Evolutionary conservation across 2,113 vertebrate species (phyloP), one percentile per base, ranked within the genome.

Genomic region (Apeltes quadracus): DNA sequence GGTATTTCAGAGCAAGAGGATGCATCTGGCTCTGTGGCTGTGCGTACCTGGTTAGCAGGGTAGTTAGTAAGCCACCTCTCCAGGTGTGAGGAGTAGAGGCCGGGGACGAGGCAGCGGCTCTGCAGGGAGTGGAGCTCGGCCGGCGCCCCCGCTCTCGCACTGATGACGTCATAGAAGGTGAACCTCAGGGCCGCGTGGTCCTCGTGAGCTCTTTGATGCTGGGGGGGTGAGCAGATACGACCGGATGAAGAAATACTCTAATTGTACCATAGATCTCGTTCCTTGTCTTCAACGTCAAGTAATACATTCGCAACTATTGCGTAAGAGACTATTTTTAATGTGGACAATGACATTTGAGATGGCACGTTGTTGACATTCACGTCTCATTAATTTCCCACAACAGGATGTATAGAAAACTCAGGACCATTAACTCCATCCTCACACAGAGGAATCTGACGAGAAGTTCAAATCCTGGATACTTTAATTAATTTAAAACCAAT

Each of bases 81-180:
- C 15, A 98, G 94, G 87, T 98, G 97, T 61, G 89, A 94, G 72
- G 96, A 92, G 38, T 98, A 99, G 84, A 96, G 95, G 7, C 97
- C 97, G 0, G 97, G 97, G 8, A 95, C 87, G 75, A 99, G 90
- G 67, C 96, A 99, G 86, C 94, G 95, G 92, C 93, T 97, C 76
- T 99, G 97, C 14, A 99, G 92, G 62, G 95, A 95, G 69, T 93
- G 93, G 20, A 98, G 94, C 71, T 98, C 95, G 0, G 93, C 80
- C 1, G 96, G 93, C 2, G 95, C 94, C 4, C 88, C 94, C 10
- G 92, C 92, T 69, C 93, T 93, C 0, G 96, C 97, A 15, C 95
- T 96, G 87, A 99, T 97, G 77, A 98, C 97, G 83, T 98, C 95
- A 77, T 96, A 97, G 90, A 98, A 99, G 85, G 93, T 96, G 86